These are phyloP conservation scores for Salminus brasiliensis DNA, from an alignment of 2,113 vertebrate species.

Conservation along the genomic window DNA sequence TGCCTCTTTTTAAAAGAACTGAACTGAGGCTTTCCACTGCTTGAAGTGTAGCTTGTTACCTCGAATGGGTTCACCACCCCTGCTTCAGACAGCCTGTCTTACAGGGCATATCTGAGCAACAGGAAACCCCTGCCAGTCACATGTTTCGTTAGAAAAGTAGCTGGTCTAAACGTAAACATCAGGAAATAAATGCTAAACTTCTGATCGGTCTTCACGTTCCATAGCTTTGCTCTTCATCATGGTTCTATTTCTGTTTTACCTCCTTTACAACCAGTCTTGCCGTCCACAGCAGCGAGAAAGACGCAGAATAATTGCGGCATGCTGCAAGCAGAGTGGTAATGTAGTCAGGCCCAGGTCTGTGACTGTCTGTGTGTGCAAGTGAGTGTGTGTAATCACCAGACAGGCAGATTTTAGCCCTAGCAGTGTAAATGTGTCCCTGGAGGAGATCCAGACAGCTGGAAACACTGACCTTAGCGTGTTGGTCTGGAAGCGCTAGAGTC, in stretches of 20 bases:
- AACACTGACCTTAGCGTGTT: constrained; percentile 56
- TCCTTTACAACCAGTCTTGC: neutral
- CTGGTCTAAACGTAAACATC: no score
- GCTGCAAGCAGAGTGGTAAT: constrained; percentile 19
- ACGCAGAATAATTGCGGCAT: neutral
- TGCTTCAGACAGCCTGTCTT: no score
- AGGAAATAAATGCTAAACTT: no score
- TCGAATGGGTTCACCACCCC: no score
- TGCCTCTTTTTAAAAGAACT: no score
- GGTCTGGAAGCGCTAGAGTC: constrained; percentile 26
- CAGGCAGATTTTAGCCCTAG: neutral
- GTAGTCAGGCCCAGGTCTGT: constrained; percentile 8
- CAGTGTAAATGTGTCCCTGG: constrained; percentile 42
- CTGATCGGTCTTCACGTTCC: no score
- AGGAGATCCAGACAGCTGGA: constrained; percentile 39
- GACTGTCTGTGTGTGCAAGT: neutral
- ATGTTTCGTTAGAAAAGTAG: no score
- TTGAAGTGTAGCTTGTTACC: no score
- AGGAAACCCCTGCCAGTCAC: no score
- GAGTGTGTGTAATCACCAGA: neutral
- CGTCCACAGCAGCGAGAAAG: neutral
- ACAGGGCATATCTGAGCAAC: no score
- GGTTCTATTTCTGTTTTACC: neutral
- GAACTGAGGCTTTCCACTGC: no score
- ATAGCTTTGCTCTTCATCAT: neutral